Evolutionary conservation across 2,888 invertebrate species (phyloP), one percentile per base, ranked within the genome.

Genomic region (Creontiades dilutus): DNA sequence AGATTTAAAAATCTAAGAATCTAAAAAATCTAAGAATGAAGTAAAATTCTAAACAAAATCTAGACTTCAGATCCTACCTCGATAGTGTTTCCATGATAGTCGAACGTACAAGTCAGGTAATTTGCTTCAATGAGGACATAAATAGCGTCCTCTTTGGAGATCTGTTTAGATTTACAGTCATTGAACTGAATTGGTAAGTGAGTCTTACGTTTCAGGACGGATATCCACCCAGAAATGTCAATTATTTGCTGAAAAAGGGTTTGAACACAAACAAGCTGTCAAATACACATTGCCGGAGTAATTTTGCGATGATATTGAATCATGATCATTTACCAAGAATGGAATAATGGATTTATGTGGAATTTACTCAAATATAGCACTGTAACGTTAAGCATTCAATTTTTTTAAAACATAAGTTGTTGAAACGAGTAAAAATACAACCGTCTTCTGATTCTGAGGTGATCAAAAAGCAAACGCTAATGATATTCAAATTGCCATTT

Each of bases 151-250:
- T 78, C 80, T 52, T 84, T 68, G 7, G 68, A 89, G 85, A 92
- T 92, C 80, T 93, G 92, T 48, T 92, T 91, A 12, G 92, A 86
- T 23, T 88, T 87, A 87, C 91, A 91, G 89, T 93, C 92, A 55
- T 92, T 92, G 80, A 93, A 91, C 89, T 93, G 93, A 23, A 94
- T 92, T 11, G 94, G 94, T 91, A 94, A 94, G 52, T 93, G 91
- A 11, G 93, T 93, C 91, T 93, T 92, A 76, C 93, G 93, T 86
- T 89, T 91, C 7, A 93, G 93, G 92, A 93, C 94, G 14, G 92
- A 91, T 86, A 94, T 92, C 94, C 94, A 94, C 86, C 92, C 92
- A 16, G 93, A 93, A n/a, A 93, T 92, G 90, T 94, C 93, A 89
- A 94, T 92, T 90, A 93, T 93, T 94, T 94, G 94, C 94, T 94